phyloP scores from a whole-genome alignment of 2,113 vertebrate genomes.

The Synodontis membranacea region DNA sequence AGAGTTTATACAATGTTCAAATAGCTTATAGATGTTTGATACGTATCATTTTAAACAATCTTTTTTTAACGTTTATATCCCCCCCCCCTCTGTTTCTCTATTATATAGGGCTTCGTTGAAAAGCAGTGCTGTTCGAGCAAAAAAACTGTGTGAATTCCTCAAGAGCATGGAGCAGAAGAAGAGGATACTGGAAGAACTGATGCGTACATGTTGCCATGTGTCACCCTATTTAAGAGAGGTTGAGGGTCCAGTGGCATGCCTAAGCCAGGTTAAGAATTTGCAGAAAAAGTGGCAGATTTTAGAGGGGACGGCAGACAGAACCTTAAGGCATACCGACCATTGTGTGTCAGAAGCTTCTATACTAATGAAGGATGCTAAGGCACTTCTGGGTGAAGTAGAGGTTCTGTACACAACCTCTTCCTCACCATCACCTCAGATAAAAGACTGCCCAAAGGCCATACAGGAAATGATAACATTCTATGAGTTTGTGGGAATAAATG shows the following conservation, averaged over 20 bases:
- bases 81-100: slow-evolving; percentile 14
- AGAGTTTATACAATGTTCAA: slow-evolving; percentile 57
- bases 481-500: slow-evolving; percentile 72
- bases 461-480: slow-evolving; percentile 61
- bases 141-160: slow-evolving; percentile 74
- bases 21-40: not conserved
- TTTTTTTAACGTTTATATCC: too few relatives aligned
- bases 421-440: slow-evolving; percentile 42
- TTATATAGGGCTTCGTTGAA: slow-evolving; percentile 70
- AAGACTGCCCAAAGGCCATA: slow-evolving; percentile 54
- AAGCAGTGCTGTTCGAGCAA: slow-evolving; percentile 71
- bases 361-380: slow-evolving; percentile 67
- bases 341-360: slow-evolving; percentile 67
- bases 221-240: slow-evolving; percentile 69
- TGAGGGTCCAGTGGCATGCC: slow-evolving; percentile 76
- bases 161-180: slow-evolving; percentile 72
- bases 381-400: slow-evolving; percentile 70
- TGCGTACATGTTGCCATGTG: slow-evolving; percentile 70
- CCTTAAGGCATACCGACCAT: slow-evolving; percentile 67
- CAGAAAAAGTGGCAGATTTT: slow-evolving; percentile 79
- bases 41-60: not conserved
- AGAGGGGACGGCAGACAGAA: slow-evolving; percentile 72
- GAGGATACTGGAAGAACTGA: slow-evolving; percentile 68
- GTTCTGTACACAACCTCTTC: slow-evolving; percentile 60
- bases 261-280: slow-evolving; percentile 78